A percentile compares a stretch with the other conserved stretches of the same genome.
Conservation (phyloP, 1,140 invertebrate species). For the Saxidomus purpurata region DNA sequence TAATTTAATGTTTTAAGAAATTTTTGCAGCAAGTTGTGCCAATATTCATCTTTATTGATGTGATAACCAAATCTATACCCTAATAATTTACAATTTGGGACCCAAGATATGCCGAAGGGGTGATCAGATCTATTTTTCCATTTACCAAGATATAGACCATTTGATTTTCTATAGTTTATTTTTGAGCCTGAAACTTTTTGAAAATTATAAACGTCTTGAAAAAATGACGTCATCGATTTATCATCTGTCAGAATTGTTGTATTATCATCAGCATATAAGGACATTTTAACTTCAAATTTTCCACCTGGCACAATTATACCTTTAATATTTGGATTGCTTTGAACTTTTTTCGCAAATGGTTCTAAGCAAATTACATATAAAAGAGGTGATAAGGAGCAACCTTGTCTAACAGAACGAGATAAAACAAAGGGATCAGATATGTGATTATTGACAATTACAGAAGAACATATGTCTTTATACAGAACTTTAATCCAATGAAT, state of each 20-base stretch:
- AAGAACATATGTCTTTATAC: conserved; percentile 68
- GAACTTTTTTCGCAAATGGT: conserved; percentile 71
- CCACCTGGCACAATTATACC: conserved; percentile 72
- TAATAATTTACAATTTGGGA: conserved; percentile 65
- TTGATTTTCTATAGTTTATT: conserved; percentile 70
- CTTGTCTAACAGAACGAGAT: conserved; percentile 83
- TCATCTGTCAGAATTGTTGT: conserved; percentile 60
- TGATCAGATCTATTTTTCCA: conserved; percentile 69
- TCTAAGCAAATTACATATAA: conserved; percentile 86
- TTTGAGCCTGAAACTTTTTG: conserved; percentile 71
- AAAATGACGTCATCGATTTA: conserved; percentile 59
- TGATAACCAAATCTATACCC: conserved; percentile 68
- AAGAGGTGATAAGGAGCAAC: conserved; percentile 84
- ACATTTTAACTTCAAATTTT: conserved; percentile 60
- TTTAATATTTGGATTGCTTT: conserved; percentile 62
- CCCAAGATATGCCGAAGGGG: conserved; percentile 72
- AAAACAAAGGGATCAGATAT: conserved; percentile 78
- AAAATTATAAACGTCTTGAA: conserved; percentile 58
- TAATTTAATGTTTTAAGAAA: conserved; percentile 50
- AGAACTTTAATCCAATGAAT: conserved; percentile 73
- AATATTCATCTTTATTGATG: conserved; percentile 63
- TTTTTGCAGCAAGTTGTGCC: conserved; percentile 63
- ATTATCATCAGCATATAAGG: conserved; percentile 73
- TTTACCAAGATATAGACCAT: conserved; percentile 70
- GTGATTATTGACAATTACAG: conserved; percentile 73